phyloP scores from a whole-genome alignment of 1,140 invertebrate species.

The Brachionus paranguensis region DNA sequence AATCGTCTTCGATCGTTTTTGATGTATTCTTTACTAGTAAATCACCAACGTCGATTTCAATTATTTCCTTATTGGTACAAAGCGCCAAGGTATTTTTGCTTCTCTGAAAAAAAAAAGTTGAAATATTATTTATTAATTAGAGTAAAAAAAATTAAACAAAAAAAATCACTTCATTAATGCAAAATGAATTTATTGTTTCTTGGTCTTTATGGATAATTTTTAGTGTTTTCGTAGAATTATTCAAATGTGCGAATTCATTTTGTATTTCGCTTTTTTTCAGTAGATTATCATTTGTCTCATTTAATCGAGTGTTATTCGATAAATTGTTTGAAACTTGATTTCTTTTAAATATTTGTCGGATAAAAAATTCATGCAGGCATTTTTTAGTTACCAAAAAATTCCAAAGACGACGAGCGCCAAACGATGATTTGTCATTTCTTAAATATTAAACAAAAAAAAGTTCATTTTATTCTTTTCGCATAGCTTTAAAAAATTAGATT shows the following conservation, averaged over 20 bases:
- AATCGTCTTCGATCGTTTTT: slow-evolving; percentile 84
- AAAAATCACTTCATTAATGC: slow-evolving; percentile 73
- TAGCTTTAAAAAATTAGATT: background rate
- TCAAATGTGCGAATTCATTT: background rate
- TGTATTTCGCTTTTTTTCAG: background rate
- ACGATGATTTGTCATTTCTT: slow-evolving; percentile 56
- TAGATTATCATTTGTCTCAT: background rate
- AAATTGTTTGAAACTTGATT: slow-evolving; percentile 46
- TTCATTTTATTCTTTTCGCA: background rate
- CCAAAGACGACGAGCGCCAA: slow-evolving; percentile 82
- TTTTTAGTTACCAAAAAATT: slow-evolving; percentile 86
- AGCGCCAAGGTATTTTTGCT: slow-evolving; percentile 71
- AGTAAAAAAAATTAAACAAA: background rate
- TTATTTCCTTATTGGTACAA: slow-evolving; percentile 87
- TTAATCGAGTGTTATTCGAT: slow-evolving; percentile 40
- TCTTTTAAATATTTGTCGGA: slow-evolving; percentile 84
- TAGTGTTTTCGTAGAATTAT: slow-evolving; percentile 60
- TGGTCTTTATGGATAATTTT: slow-evolving; percentile 97
- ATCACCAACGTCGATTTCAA: slow-evolving; percentile 90
- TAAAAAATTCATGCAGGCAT: slow-evolving; percentile 84
- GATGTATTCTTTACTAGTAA: slow-evolving; percentile 65
- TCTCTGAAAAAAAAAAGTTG: slow-evolving; percentile 59
- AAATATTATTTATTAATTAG: background rate
- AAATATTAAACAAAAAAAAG: background rate
- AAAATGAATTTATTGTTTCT: slow-evolving; percentile 94